phyloP scores from a whole-genome alignment of 53 echinoderm and acorn worm genomes.

The Patiria pectinifera region DNA sequence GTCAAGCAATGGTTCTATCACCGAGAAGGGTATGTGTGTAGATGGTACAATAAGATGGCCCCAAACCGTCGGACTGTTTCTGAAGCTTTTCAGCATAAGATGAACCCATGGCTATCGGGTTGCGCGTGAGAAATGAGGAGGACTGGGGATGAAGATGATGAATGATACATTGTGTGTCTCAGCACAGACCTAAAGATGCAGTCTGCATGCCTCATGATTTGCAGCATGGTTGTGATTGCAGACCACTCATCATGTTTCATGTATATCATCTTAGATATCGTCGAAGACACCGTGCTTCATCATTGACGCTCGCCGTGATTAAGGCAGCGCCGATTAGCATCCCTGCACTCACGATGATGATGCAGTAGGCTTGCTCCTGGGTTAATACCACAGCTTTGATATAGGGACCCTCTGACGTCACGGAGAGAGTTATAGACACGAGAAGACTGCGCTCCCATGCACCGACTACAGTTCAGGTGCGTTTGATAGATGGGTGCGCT shows the following conservation, averaged over 20 bases:
- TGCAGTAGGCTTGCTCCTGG: not conserved
- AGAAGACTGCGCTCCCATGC: not conserved
- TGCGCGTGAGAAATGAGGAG: not conserved
- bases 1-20: not conserved
- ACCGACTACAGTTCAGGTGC: constrained; percentile 17
- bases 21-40: not conserved
- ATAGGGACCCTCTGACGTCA: constrained; percentile 11
- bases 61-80: not conserved
- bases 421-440: not conserved
- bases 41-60: not conserved
- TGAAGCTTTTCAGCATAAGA: not conserved
- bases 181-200: not conserved
- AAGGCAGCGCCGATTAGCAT: constrained; percentile 25
- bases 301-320: constrained; percentile 10
- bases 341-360: constrained; percentile 14
- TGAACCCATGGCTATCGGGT: not conserved
- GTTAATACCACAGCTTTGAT: constrained; percentile 43
- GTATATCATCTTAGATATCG: not conserved
- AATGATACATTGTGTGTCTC: not conserved
- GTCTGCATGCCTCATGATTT: not conserved
- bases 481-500: constrained; percentile 37
- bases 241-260: not conserved
- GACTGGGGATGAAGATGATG: not conserved
- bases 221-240: not conserved
- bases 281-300: not conserved